A percentile compares a stretch with the other conserved stretches of the same genome.
These are phyloP conservation scores for Rhodeus uyekii DNA, from an alignment of 2,797 vertebrate genomes.

Conservation along the genomic window DNA sequence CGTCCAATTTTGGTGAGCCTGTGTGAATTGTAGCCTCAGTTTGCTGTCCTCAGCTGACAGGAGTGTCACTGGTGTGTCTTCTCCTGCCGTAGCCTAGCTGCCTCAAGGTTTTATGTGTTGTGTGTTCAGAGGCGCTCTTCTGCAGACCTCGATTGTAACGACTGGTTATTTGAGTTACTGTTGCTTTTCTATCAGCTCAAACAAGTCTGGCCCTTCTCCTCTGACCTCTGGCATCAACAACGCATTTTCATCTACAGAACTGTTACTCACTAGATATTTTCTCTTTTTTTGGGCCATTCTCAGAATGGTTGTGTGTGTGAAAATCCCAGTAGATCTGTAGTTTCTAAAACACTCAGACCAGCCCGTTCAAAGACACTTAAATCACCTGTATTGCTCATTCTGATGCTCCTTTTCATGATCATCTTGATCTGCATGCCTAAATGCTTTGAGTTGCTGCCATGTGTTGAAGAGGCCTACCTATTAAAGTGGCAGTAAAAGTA, in stretches of 20 bases:
- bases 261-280: conserved; percentile 16
- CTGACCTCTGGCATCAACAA: conserved; percentile 48
- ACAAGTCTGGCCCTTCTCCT: conserved; percentile 41
- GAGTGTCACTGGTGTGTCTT: not conserved
- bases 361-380: not conserved
- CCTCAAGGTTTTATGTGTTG: not conserved
- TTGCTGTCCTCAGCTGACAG: not conserved
- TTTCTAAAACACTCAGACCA: not conserved
- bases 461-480: not conserved
- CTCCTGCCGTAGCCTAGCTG: not conserved
- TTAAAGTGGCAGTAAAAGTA: not conserved
- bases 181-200: not conserved
- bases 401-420: not conserved
- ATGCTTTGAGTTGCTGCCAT: not conserved
- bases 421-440: not conserved
- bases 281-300: not conserved
- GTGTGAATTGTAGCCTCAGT: not conserved
- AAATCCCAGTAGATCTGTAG: not conserved
- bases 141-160: not conserved
- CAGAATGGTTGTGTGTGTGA: not conserved
- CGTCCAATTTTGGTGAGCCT: not conserved
- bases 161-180: not conserved
- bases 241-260: conserved; percentile 23
- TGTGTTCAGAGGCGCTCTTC: not conserved
- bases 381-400: not conserved